A percentile compares a stretch with the other conserved stretches of the same genome.
Evolutionary conservation across 2,888 invertebrate genomes (phyloP).

Genomic region (Loripinus fragilis): DNA sequence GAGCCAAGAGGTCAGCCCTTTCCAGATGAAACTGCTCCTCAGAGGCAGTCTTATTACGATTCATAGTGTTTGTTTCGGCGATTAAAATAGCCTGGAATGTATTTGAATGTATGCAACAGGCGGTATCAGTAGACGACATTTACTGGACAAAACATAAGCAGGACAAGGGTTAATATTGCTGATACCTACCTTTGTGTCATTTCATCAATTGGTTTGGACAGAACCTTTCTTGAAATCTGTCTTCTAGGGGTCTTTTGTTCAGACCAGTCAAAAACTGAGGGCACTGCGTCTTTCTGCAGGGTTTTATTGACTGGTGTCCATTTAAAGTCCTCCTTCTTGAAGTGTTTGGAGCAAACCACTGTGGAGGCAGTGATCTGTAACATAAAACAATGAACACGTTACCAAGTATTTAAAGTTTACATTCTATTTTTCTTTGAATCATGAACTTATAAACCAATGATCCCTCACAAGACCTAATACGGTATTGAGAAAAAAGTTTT

Average conservation of each 20-base stretch:
- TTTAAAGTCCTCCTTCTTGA: conserved; percentile 16
- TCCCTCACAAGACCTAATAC: no score
- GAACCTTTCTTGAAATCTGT: neutral
- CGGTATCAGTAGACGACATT: neutral
- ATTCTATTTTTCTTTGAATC: no score
- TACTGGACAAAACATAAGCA: neutral
- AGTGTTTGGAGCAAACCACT: conserved; percentile 36
- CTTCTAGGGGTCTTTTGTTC: conserved; percentile 17
- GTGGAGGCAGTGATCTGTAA: conserved; percentile 23
- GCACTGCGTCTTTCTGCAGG: conserved; percentile 8
- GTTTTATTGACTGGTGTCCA: conserved; percentile 27
- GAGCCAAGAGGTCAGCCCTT: no score
- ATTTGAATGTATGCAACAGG: no score
- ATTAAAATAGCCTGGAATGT: no score
- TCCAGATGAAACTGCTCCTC: neutral
- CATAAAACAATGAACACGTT: neutral
- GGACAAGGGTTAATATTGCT: neutral
- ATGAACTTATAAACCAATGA: no score
- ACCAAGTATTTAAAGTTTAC: no score
- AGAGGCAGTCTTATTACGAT: no score
- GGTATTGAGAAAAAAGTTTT: no score
- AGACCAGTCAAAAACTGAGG: conserved; percentile 29
- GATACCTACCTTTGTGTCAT: neutral
- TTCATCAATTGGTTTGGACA: neutral
- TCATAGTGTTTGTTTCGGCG: no score